Percentiles rank a stretch among this genome's conserved stretches.
Conservation (phyloP, 2,113 vertebrate species). For the Gallinago paraguaiae region DNA sequence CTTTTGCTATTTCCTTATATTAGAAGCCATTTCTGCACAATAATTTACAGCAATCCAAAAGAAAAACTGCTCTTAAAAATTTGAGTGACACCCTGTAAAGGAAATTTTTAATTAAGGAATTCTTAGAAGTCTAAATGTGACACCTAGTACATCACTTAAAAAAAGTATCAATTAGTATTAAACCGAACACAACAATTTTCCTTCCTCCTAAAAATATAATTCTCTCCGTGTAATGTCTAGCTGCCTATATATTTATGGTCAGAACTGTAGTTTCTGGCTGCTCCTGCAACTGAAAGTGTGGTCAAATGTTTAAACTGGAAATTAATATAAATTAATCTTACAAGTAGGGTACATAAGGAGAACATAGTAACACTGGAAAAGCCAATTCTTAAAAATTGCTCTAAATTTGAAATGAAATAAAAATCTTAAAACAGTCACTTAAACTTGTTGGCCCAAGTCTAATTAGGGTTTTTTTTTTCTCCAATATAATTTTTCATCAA, state of each 20-base stretch:
- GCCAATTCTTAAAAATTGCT: neutral
- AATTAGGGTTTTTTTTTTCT: neutral
- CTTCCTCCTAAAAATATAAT: neutral
- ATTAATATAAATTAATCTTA: neutral
- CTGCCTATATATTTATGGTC: neutral
- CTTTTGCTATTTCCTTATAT: neutral
- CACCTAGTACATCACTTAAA: neutral
- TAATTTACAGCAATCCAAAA: neutral
- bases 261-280: neutral
- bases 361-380: neutral
- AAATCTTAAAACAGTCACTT: neutral
- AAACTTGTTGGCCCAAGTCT: neutral
- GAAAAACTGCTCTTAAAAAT: neutral
- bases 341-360: neutral
- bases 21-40: neutral
- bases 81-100: neutral
- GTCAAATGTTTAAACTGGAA: neutral
- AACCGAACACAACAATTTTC: neutral
- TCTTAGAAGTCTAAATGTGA: neutral
- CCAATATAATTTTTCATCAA: neutral
- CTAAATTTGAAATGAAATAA: neutral
- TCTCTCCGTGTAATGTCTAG: neutral
- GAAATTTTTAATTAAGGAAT: neutral
- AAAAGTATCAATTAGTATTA: neutral
- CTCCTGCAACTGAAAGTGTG: neutral